Evolutionary conservation across 2,113 vertebrate genomes (phyloP).

Genomic region (Ochotona princeps): DNA sequence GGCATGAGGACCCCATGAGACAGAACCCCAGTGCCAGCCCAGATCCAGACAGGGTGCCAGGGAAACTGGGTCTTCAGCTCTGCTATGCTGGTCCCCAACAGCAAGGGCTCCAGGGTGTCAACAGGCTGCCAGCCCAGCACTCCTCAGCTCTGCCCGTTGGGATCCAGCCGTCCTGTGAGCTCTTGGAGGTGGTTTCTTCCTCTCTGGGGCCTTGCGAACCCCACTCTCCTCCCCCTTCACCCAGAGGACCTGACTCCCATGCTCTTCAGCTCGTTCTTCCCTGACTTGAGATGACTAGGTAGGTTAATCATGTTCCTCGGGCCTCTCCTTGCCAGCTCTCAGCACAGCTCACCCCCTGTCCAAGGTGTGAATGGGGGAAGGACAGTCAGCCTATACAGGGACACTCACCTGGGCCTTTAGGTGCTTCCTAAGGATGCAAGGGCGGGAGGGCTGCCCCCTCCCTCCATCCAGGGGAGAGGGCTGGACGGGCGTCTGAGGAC

Average conservation of each 20-base stretch:
- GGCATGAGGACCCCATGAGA: not conserved
- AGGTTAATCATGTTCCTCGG: not conserved
- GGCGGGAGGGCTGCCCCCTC: not conserved
- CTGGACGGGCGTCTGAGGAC: no score
- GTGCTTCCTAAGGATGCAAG: not conserved
- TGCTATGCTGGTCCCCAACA: not conserved
- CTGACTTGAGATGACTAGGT: not conserved
- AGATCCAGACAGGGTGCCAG: not conserved
- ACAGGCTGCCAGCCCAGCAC: not conserved
- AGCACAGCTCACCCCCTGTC: not conserved
- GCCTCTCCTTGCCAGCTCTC: not conserved
- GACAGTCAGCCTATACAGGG: no score
- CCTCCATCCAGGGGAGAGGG: no score
- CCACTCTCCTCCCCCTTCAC: fast-evolving
- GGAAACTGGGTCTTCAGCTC: not conserved
- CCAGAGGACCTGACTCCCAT: no score
- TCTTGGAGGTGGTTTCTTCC: not conserved
- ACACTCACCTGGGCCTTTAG: not conserved
- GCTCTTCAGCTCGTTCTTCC: not conserved
- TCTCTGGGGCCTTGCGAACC: not conserved
- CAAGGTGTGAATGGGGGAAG: not conserved
- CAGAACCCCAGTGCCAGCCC: not conserved
- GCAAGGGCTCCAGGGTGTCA: not conserved
- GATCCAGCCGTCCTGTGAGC: not conserved
- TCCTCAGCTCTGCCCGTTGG: no score